Conservation (phyloP, 2,797 vertebrate species). For the Rhynchonycteris naso region DNA sequence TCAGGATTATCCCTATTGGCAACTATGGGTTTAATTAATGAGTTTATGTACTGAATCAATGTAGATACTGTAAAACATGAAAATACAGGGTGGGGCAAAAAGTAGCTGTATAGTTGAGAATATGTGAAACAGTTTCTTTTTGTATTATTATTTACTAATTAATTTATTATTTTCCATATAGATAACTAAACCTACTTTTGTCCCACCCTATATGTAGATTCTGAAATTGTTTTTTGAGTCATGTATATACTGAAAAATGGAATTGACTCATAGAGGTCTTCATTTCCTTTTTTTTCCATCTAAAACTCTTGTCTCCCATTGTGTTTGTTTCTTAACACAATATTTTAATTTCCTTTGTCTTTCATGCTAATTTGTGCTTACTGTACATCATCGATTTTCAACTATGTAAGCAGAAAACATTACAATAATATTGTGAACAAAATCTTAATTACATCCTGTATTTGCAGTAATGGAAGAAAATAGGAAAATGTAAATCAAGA, state of each 20-base stretch:
- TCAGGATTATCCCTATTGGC: neutral
- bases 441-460: slow-evolving; percentile 52
- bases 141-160: too few species aligned
- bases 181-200: neutral
- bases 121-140: neutral
- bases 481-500: neutral
- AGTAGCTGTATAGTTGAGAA: neutral
- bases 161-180: neutral
- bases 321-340: slow-evolving; percentile 1
- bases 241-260: neutral
- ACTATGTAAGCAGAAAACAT: slow-evolving; percentile 6
- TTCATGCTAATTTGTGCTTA: neutral
- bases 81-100: neutral
- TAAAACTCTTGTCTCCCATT: neutral
- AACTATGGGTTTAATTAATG: neutral
- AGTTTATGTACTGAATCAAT: neutral
- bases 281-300: neutral
- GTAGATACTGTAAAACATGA: neutral
- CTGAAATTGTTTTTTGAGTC: slow-evolving; percentile 16
- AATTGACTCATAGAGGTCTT: neutral
- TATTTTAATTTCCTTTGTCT: slow-evolving; percentile 43
- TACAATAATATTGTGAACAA: slow-evolving; percentile 23
- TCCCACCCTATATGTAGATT: neutral
- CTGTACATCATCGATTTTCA: slow-evolving; percentile 41
- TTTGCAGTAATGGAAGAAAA: slow-evolving; percentile 11